A percentile compares a stretch with the other conserved stretches of the same genome.
These are phyloP conservation scores for Antheraea pernyi DNA, from an alignment of 1,140 invertebrate species.

Conservation along the genomic window DNA sequence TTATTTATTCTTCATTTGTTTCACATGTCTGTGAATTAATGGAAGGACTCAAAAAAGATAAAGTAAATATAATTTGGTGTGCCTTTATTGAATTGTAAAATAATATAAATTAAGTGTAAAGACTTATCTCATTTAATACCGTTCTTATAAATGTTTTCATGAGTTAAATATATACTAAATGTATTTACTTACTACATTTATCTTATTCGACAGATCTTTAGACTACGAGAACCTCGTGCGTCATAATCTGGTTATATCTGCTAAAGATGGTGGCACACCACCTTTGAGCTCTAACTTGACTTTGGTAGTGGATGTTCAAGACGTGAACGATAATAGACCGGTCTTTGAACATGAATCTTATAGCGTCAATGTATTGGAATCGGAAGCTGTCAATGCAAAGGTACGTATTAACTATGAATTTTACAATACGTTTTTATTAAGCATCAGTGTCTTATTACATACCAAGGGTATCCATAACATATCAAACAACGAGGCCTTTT, in stretches of 20 bases:
- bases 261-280: conserved; percentile 88
- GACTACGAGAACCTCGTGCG: conserved; percentile 93
- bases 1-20: not conserved
- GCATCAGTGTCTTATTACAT: too few relatives aligned
- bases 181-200: too few relatives aligned
- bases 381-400: conserved; percentile 89
- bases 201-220: conserved; percentile 78
- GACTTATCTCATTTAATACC: too few relatives aligned
- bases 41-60: not conserved
- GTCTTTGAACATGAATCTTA: conserved; percentile 93
- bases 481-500: not conserved
- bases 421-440: too few relatives aligned
- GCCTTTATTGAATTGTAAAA: too few relatives aligned
- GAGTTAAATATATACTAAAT: not conserved
- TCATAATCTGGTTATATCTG: conserved; percentile 90
- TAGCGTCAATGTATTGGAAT: conserved; percentile 89
- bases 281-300: conserved; percentile 89
- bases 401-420: conserved; percentile 66
- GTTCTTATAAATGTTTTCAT: too few relatives aligned
- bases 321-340: conserved; percentile 95
- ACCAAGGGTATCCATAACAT: too few relatives aligned
- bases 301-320: conserved; percentile 93
- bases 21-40: not conserved
- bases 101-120: too few relatives aligned
- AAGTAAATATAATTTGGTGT: too few relatives aligned